These are phyloP conservation scores for Tiphia femorata DNA, from an alignment of 2,888 invertebrate species.

Conservation along the genomic window DNA sequence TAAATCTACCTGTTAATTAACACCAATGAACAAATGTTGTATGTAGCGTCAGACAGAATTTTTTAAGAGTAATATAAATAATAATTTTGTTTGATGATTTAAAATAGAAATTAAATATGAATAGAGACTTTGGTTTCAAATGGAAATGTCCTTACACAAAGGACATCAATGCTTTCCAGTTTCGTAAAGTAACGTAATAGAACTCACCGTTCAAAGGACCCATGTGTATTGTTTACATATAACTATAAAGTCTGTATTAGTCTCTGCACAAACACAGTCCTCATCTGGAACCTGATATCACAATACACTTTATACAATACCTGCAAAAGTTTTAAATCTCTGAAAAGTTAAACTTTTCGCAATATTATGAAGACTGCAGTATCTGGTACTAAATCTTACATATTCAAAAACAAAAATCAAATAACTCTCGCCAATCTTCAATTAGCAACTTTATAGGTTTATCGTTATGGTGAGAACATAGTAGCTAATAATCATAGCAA, in stretches of 20 bases:
- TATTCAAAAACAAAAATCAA: conserved; percentile 31
- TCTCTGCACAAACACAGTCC: too few relatives aligned
- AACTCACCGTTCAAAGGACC: too few relatives aligned
- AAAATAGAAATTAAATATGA: too few relatives aligned
- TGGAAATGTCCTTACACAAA: too few relatives aligned
- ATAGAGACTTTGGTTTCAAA: too few relatives aligned
- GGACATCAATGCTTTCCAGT: too few relatives aligned
- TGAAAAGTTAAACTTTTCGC: not conserved
- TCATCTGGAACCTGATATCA: too few relatives aligned
- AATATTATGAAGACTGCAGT: conserved; percentile 11
- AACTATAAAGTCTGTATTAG: too few relatives aligned
- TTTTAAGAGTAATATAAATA: not conserved
- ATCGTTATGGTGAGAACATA: conserved; percentile 41
- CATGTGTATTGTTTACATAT: too few relatives aligned
- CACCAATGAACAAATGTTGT: too few relatives aligned
- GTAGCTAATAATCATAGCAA: conserved; percentile 46
- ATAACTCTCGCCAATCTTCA: conserved; percentile 51
- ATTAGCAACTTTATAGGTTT: conserved; percentile 45
- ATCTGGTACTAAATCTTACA: conserved; percentile 1
- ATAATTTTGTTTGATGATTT: too few relatives aligned
- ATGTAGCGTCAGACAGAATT: not conserved
- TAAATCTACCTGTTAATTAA: conserved; percentile 26
- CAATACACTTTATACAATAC: not conserved
- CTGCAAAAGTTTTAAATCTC: not conserved
- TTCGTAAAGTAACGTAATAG: too few relatives aligned